These are phyloP conservation scores for Pissodes strobi DNA, from an alignment of 1,140 invertebrate genomes.

Conservation along the genomic window DNA sequence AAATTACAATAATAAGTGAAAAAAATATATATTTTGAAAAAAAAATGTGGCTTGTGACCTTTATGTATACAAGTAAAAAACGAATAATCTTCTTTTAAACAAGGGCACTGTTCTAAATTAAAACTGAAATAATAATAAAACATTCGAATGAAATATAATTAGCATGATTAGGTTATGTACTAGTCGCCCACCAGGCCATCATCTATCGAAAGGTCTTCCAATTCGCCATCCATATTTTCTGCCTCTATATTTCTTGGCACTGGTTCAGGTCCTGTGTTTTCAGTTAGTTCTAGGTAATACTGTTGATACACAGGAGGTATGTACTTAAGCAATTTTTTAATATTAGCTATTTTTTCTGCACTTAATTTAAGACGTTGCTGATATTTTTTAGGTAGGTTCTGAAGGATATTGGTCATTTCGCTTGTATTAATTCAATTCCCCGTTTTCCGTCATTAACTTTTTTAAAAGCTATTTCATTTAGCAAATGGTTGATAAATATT, in stretches of 20 bases:
- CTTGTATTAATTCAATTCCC: background rate
- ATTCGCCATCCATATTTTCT: background rate
- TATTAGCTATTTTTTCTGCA: too few relatives aligned
- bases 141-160: background rate
- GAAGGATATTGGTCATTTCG: background rate
- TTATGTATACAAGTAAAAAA: conserved; percentile 4
- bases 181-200: background rate
- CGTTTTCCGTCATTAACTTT: background rate
- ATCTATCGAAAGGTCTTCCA: too few relatives aligned
- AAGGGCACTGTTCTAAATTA: too few relatives aligned
- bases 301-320: background rate
- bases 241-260: background rate
- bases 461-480: background rate
- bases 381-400: background rate
- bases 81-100: background rate
- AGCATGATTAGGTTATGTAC: too few relatives aligned
- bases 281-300: background rate
- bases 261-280: background rate
- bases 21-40: background rate
- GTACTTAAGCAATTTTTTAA: background rate
- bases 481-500: background rate
- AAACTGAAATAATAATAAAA: background rate
- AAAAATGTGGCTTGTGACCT: conserved; percentile 2
- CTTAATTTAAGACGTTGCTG: background rate
- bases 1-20: background rate